Evolutionary conservation across 2,113 vertebrate species (phyloP).

Genomic region (Lepus americanus): DNA sequence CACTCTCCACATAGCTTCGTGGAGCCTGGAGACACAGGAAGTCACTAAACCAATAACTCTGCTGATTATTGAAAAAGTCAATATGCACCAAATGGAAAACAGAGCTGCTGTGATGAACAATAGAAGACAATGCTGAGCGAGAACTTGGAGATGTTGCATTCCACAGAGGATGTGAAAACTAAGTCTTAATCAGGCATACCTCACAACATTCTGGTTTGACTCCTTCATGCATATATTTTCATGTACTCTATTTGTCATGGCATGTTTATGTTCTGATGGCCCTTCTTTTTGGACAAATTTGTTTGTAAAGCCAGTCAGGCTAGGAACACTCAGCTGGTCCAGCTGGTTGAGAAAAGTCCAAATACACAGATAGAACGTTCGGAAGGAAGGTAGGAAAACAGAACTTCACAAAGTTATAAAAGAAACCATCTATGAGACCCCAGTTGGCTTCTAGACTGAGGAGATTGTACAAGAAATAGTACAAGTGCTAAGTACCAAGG

Average conservation of each 20-base stretch:
- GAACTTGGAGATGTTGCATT: not conserved
- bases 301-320: not conserved
- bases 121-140: not conserved
- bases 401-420: not conserved
- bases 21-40: conserved; percentile 6
- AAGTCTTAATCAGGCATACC: not conserved
- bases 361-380: not conserved
- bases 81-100: conserved; percentile 59
- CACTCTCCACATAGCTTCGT: not conserved
- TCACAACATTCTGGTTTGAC: not conserved
- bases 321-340: conserved; percentile 12
- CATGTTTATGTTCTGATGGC: not conserved
- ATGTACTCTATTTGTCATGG: not conserved
- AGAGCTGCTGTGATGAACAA: conserved; percentile 40
- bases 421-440: not conserved
- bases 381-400: not conserved
- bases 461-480: not conserved
- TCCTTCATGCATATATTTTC: not conserved
- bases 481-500: not conserved
- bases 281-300: conserved; percentile 3
- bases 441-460: not conserved
- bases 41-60: conserved; percentile 34
- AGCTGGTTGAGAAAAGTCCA: not conserved
- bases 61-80: conserved; percentile 43
- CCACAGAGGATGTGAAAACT: not conserved